These are phyloP conservation scores for Cydia fagiglandana DNA, from an alignment of 1,140 invertebrate genomes.

Conservation along the genomic window DNA sequence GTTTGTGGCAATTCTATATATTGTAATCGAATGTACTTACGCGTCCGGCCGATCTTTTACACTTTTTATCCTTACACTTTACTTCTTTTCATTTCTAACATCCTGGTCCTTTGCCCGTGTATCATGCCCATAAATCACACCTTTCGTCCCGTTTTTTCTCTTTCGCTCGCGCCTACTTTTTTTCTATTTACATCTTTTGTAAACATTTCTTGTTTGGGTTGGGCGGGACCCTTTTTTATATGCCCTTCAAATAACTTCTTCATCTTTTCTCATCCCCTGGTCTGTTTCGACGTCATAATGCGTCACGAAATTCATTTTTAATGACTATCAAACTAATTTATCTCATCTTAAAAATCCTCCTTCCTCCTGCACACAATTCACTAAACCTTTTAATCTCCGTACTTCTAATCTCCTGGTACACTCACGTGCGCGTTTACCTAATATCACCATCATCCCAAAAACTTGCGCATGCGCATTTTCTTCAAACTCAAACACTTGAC, in stretches of 20 bases:
- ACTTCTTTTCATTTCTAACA: conserved; percentile 11
- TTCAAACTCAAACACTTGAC: background rate
- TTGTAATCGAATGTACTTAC: conserved; percentile 6
- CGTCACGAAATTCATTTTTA: background rate
- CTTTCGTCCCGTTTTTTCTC: background rate
- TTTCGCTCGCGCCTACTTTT: background rate
- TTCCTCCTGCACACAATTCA: background rate
- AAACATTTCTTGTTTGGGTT: conserved; percentile 9
- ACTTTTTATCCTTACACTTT: background rate
- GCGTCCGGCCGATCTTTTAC: conserved; percentile 2
- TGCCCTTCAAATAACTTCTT: background rate
- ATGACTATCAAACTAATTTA: background rate
- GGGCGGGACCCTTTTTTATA: background rate
- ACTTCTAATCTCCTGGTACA: background rate
- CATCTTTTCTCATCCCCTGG: background rate
- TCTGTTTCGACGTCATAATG: background rate
- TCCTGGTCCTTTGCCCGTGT: background rate
- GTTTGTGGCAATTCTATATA: conserved; percentile 25
- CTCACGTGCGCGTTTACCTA: background rate
- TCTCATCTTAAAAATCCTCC: background rate
- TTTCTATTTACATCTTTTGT: background rate
- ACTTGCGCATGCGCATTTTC: background rate
- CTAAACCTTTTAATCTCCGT: background rate
- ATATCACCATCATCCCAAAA: background rate
- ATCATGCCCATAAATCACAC: conserved; percentile 6